Base-by-base conservation (phyloP, 1,140 invertebrate genomes). In the Maconellicoccus hirsutus region DNA sequence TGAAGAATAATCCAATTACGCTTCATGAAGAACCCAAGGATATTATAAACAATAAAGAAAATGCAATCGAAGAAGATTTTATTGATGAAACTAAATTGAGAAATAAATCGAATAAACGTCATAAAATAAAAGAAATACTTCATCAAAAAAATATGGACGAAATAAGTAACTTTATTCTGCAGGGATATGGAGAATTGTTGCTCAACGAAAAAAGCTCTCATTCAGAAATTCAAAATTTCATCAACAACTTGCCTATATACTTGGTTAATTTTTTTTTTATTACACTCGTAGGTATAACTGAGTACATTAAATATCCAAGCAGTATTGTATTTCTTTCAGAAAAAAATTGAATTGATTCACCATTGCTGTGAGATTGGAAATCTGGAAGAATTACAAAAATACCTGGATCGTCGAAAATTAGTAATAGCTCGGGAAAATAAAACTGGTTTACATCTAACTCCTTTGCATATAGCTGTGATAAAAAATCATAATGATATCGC, bases 391-490 rank as follows among this genome's bases (percentile, higher is more conserved):
- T 81, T 96, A 26, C 91, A 94, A 81, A 86, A 87, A 70, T 86
- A 93, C 2, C 81, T 96, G 74, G 93, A 96, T 81, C 81, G 93
- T 71, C 90, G 92, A 77, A 93, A 95, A 84, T 91, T 96, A 77
- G 92, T 92, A 8, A 85, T 93, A 59, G 91, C 92, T 7, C 85
- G 89, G 75, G 91, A 96, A 80, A 83, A 84, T 70, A 83, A 86
- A 73, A 89, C 88, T 59, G 85, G 90, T 38, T 88, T 91, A 75
- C 92, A 93, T n/a, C 87, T 93, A 25, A 94, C 93, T 0, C 90
- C 95, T 1, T 81, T 98, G 42, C 96, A 98, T 79, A 94, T 95
- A 69, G 93, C 94, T 8, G 89, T 91, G 0, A 84, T 96, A 71
- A 91, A 89, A 79, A 88, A 88, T 27, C 86, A 89, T 77, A 42